phyloP scores from a whole-genome alignment of 2,113 vertebrate genomes.

The Platycercus adscitus region DNA sequence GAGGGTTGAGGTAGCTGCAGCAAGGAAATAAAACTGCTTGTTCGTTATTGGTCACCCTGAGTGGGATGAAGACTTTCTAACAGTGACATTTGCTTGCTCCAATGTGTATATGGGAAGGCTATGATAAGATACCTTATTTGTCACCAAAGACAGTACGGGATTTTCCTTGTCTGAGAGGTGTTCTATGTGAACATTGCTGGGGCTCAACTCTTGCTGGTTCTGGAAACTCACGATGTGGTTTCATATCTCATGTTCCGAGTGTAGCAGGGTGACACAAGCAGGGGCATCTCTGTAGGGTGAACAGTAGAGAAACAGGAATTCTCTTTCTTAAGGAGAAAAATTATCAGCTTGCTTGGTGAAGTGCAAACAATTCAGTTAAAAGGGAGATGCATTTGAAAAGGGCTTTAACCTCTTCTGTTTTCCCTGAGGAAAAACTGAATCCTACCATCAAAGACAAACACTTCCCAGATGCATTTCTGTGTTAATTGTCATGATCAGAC shows the following conservation, averaged over 20 bases:
- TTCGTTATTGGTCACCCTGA: background rate
- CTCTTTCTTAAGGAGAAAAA: background rate
- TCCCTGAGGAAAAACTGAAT: slow-evolving; percentile 20
- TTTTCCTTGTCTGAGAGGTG: background rate
- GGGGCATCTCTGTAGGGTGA: background rate
- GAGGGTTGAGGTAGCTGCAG: background rate
- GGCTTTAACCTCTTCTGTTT: background rate
- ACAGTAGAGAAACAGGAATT: background rate
- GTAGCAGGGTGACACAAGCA: background rate
- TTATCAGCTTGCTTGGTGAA: background rate
- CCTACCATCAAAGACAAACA: background rate
- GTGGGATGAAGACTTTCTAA: background rate
- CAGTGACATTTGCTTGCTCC: background rate
- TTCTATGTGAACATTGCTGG: background rate
- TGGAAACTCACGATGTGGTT: background rate
- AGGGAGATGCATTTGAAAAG: background rate
- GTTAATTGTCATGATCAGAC: slow-evolving; percentile 17
- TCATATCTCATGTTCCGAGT: background rate
- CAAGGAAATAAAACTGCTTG: background rate
- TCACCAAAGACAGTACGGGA: background rate
- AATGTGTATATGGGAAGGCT: background rate
- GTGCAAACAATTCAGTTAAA: background rate
- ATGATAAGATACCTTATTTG: background rate
- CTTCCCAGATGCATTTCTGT: background rate
- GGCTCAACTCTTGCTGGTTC: background rate